Base-by-base conservation (phyloP, 2,797 vertebrate species). In the Heteromormyrus szaboi region DNA sequence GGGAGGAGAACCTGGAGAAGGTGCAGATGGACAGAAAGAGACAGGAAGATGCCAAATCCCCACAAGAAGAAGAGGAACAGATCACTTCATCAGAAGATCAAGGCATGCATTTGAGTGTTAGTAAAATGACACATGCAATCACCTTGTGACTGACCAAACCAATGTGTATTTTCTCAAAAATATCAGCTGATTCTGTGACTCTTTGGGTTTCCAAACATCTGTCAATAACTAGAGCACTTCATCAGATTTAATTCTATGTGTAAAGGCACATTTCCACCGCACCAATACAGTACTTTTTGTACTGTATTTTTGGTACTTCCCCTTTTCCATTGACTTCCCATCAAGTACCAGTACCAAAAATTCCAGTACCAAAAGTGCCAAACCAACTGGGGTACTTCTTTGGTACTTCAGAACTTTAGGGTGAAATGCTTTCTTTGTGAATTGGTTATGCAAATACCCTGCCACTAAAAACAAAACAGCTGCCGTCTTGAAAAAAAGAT, bases 1-100 rank as follows among this genome's bases (percentile, higher is more conserved):
- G 22, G 95, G 93, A 92, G 95, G 94, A 90, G 95, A 92, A 95
- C 97, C 98, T 99, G 92, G 88, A 93, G 90, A 93, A 88, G 88
- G 25, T 3, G 51, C 89, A 46, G 87, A 81, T 62, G 88, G 41
- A 88, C 1, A 19, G 89, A 41, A 65, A 76, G 85, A 90, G 89
- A 83, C 50, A 85, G 79, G 88, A n/a, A 90, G 89, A 85, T 53
- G 53, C 87, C 88, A 50, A 8, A 22, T 53, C 37, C 76, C 88
- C 87, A 88, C 68, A 68, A 90, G 65, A 51, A 89, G 87, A 48
- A 88, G 84, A 89, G 56, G 41, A 56, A 90, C 83, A 88, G 41
- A 91, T 88, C 53, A 12, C n/a, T 65, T 56, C 14, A 6, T 46
- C 59, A 89, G 51, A 86, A 85, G 85, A 81, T 51, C 89, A 83